Base-by-base conservation (phyloP, 2,797 vertebrate genomes). In the Enteromius thamalakanensis region DNA sequence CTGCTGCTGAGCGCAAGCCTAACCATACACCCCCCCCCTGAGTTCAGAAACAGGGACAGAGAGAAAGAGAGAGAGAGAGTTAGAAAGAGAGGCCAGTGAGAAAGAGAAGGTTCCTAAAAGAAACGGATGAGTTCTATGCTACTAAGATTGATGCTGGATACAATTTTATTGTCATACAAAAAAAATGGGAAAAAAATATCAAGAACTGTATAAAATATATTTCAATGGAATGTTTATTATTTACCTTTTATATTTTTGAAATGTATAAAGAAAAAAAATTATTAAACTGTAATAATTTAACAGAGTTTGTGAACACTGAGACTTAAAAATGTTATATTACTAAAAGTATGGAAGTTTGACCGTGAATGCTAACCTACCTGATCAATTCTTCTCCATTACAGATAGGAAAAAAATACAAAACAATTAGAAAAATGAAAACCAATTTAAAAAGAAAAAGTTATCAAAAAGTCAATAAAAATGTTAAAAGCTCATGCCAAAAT, bases 201-300 rank as follows among this genome's bases (percentile, higher is more conserved):
- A 89, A 94, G 91, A 93, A 90, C 91, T 94, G 92, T 94, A 93
- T 89, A 94, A 95, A 94, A 92, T 93, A 93, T 94, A 94, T 94
- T 94, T 95, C 92, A 94, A 91, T 90, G 93, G 93, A 94, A 95
- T 94, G 93, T 95, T 94, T 94, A 94, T 94, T 93, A 93, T 93
- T 95, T 94, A 93, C 87, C 90, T 94, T 95, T 94, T 95, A 92
- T 94, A 94, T 94, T 94, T 95, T 94, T 94, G 91, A 93, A 93
- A 93, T 88, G 90, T 93, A 92, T 92, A 93, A 93, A 93, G 89
- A 91, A 93, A 85, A 85, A 91, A 92, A 92, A 91, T 86, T 82
- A 92, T 89, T 87, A 90, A 89, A 91, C 88, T 90, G 89, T 92
- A 90, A 90, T 87, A 93, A 92, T 93, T 92, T 89, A 92, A 92